Base-by-base conservation (phyloP, 2,888 invertebrate genomes). In the Lomographa bimaculata region DNA sequence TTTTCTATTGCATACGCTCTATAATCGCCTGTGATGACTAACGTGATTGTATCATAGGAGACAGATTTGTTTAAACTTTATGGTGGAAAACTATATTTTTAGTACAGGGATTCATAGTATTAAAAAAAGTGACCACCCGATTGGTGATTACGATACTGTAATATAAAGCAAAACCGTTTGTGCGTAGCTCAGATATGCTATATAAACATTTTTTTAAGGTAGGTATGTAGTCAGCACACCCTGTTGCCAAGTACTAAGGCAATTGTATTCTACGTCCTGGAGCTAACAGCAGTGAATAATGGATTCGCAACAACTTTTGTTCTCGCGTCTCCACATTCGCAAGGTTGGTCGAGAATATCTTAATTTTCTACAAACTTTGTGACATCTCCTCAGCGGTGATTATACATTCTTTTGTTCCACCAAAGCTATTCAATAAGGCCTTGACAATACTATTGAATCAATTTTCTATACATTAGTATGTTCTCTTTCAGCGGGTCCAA, bases 351-450 rank as follows among this genome's bases (percentile, higher is more conserved):
- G 51, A 34, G 4, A 50, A 36, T 44, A 36, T 49, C 44, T 46
- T 44, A 49, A 53, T 36, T 47, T 36, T 34, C 17, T 10, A 26
- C 21, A 9, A 28, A 35, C 17, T 36, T 30, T 36, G 32, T 27
- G 34, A 45, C 39, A 38, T 27, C 42, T 50, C 50, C 53, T 62
- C 33, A 50, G 54, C 51, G 60, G 54, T 51, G 50, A 79, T 83
- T 78, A 81, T 75, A 69, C 54, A 85, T 84, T 87, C 85, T 81
- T 82, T 87, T 87, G 86, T 87, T 70, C 48, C 44, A 24, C 19
- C 59, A 58, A 51, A 65, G 63, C 72, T 65, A 75, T 81, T 80
- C 69, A 68, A 51, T 39, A 51, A 62, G 67, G 49, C 79, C 83
- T 84, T 83, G 80, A 60, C 61, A 66, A 59, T 60, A 68, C 64